Evolutionary conservation across 1,140 invertebrate species (phyloP), one percentile per base, ranked within the genome.

Genomic region (Acromyrmex charruanus): DNA sequence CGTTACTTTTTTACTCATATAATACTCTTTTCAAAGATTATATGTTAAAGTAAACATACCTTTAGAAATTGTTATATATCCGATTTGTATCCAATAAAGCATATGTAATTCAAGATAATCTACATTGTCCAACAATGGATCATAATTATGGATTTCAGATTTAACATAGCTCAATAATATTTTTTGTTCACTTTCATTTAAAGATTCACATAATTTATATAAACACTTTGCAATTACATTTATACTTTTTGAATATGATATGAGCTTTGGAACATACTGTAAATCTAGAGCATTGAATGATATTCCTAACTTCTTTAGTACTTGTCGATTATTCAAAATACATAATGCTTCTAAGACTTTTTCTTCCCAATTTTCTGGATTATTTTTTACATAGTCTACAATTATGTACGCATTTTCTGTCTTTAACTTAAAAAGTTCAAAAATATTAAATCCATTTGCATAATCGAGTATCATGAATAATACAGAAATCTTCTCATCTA

Each of bases 71-170:
- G 80, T 86, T 31, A 93, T 92, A 51, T 90, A 92, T 75, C 68
- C 74, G 28, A 55, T 65, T 55, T 91, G 31, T 16, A 90, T 71
- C 92, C 92, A 93, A 85, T 92, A 92, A n/a, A 93, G 80, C 12
- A 92, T 85, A 63, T 93, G 92, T 21, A 93, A 77, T 79, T 93
- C 92, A 28, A 93, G 84, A 81, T 72, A 91, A 63, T 88, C 12
- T 28, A 59, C 10, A 82, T 88, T 74, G 1, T 86, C 61, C 0
- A 86, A 51, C 55, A 49, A 49, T n/a, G 49, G 21, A 10, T 82
- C 61, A 12, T 88, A 85, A 25, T 77, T 10, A 35, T 3, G 44
- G 18, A 53, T 80, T 72, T 92, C 88, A 66, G 69, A 61, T 72
- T 84, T 89, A 16, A 93, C 65, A 72, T 14, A 59, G 12, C 49